Conservation (phyloP, 1,140 invertebrate species). For the Zophobas atratus region DNA sequence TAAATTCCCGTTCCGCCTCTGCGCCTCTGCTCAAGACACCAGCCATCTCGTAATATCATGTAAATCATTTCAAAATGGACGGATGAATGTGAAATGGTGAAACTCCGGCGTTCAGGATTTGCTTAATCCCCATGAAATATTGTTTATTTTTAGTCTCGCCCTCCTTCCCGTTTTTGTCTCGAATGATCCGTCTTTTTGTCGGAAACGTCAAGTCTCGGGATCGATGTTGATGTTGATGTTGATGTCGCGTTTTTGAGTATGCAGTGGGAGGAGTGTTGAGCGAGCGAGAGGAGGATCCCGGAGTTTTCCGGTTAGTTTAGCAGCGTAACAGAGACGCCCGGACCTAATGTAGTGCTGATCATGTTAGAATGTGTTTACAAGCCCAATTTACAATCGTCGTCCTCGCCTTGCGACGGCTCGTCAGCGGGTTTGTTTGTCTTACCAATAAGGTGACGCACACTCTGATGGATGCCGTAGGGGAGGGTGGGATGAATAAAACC, state of each 20-base stretch:
- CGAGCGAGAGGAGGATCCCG: constrained; percentile 44
- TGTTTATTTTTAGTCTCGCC: constrained; percentile 3
- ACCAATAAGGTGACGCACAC: constrained; percentile 64
- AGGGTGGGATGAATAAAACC: constrained; percentile 3
- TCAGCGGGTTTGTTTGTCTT: constrained; percentile 64
- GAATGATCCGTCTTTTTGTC: not conserved
- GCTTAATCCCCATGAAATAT: not conserved
- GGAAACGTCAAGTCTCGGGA: constrained; percentile 1
- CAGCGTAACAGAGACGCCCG: constrained; percentile 57
- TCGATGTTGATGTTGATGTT: constrained; percentile 18
- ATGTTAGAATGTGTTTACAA: constrained; percentile 69
- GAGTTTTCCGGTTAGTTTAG: constrained; percentile 58
- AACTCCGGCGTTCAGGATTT: not conserved
- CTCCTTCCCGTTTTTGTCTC: not conserved
- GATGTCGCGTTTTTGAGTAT: constrained; percentile 29
- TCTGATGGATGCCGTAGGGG: constrained; percentile 39
- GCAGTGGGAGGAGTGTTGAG: constrained; percentile 28
- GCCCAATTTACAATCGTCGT: constrained; percentile 67
- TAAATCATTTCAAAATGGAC: constrained; percentile 8
- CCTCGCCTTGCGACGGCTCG: constrained; percentile 62
- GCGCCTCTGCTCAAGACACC: no score
- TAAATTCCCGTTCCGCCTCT: no score
- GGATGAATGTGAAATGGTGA: not conserved
- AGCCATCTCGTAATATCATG: not conserved
- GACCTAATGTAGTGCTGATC: constrained; percentile 68